Conservation (phyloP, 2,113 vertebrate species). For the Notechis scutatus region DNA sequence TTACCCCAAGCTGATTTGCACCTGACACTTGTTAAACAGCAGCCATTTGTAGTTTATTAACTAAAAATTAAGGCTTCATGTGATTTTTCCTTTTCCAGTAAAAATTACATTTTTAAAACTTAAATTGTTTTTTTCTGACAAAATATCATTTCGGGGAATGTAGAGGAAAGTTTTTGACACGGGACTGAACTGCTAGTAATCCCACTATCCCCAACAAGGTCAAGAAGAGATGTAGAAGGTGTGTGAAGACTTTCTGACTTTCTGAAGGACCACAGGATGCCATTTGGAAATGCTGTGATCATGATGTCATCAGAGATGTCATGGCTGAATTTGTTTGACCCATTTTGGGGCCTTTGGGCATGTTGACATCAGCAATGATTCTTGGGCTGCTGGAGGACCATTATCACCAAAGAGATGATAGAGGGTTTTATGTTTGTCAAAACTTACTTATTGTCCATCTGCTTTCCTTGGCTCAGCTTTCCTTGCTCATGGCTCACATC, state of each 20-base stretch:
- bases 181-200: background rate
- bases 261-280: background rate
- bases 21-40: background rate
- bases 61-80: background rate
- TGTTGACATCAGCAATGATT: background rate
- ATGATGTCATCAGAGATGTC: background rate
- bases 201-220: background rate
- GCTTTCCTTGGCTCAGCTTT: conserved; percentile 19
- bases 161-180: background rate
- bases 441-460: conserved; percentile 36
- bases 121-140: background rate
- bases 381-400: background rate
- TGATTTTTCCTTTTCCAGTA: background rate
- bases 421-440: conserved; percentile 10
- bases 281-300: background rate
- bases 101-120: background rate
- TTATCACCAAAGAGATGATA: background rate
- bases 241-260: background rate
- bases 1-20: background rate
- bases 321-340: conserved; percentile 2
- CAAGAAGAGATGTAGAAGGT: background rate
- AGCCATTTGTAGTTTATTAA: background rate
- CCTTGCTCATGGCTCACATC: background rate
- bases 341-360: background rate
- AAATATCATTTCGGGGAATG: background rate